Evolutionary conservation across 2,888 invertebrate genomes (phyloP), one percentile per base, ranked within the genome.

Genomic region (Synergus laeviventris): DNA sequence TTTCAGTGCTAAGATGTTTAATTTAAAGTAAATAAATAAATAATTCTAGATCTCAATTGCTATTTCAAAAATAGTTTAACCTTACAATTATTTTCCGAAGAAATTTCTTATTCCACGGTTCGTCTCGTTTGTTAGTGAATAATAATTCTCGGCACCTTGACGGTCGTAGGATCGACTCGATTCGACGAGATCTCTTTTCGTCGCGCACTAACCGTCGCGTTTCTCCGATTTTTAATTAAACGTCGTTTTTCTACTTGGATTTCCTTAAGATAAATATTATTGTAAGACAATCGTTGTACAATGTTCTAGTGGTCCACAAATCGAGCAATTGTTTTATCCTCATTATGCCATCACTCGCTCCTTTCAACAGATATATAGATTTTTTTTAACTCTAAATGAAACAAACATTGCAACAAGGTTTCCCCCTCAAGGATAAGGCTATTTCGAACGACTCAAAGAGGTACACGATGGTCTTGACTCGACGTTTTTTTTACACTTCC

Each of bases 231-330:
- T 60, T 61, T 54, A 14, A 39, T 60, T 5, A 66, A 66, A 24
- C 66, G 24, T 66, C 45, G 24, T 74, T 16, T 39, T 59, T 73
- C 59, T 76, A 42, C 74, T 60, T 70, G 49, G 31, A 73, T 77
- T 80, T 16, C 74, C 54, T 31, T 76, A 66, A 16, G 61, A 64
- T 84, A 84, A 85, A 84, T 83, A 87, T 88, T 88, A 89, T 89
- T 88, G 88, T 87, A 87, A 87, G 83, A 83, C 84, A 86, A 86
- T 89, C 89, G 89, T 89, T 89, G 89, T 89, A 88, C 87, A 85
- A 85, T 86, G 83, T 87, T 87, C 82, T 81, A 88, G 84, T 89
- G 89, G 89, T 89, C 89, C 88, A 85, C 88, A 83, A 87, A 88
- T 86, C 87, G 85, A 89, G 86, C 82, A 83, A 81, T 76, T 74